Conservation (phyloP, 2,888 invertebrate species). For the Phragmatobia fuliginosa region DNA sequence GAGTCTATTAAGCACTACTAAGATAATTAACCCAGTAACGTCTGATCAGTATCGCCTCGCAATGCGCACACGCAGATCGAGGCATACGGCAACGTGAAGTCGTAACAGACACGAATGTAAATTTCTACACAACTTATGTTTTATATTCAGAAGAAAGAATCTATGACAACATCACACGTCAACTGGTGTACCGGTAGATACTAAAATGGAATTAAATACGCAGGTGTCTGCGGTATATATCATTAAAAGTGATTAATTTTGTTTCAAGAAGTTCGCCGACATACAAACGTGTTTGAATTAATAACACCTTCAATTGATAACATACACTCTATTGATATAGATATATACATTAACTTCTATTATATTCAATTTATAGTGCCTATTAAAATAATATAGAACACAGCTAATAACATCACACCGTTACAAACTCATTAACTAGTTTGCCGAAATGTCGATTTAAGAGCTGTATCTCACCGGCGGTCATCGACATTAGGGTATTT, state of each 20-base stretch:
- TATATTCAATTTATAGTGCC: neutral
- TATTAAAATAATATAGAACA: neutral
- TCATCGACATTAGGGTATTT: neutral
- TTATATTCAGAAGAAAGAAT: neutral
- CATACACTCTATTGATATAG: neutral
- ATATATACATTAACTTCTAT: neutral
- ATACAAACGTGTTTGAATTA: neutral
- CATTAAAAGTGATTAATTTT: neutral
- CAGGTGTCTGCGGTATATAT: neutral
- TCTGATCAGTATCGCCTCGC: conserved; percentile 34
- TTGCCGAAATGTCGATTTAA: conserved; percentile 28
- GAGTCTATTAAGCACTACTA: conserved; percentile 11
- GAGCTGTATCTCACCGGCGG: neutral
- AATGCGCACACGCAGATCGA: conserved; percentile 31
- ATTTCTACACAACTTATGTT: neutral
- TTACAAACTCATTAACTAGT: conserved; percentile 10
- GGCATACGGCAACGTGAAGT: conserved; percentile 19
- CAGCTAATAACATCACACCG: conserved; percentile 10
- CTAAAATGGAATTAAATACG: neutral
- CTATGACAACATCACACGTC: neutral
- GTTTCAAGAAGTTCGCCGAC: neutral
- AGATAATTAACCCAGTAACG: conserved; percentile 41
- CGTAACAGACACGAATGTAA: neutral
- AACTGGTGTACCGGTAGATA: neutral
- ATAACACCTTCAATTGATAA: neutral